Evolutionary conservation across 2,113 vertebrate species (phyloP).

Genomic region (Hiodon tergisus): DNA sequence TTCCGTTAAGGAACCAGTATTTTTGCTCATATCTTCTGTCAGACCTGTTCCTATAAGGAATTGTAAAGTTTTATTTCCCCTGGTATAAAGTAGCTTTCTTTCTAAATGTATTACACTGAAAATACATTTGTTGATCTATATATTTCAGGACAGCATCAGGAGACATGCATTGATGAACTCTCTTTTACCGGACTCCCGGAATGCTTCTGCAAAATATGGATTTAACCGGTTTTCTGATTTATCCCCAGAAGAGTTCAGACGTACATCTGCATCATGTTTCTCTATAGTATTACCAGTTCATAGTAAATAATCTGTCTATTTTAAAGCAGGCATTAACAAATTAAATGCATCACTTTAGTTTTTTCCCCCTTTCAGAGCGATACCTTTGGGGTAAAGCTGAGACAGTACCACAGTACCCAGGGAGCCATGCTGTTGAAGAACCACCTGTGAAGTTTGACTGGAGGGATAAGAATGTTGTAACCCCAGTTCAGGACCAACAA

Average conservation of each 20-base stretch:
- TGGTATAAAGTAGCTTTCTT: too few relatives aligned
- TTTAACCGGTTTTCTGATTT: slow-evolving; percentile 84
- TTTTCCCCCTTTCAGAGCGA: slow-evolving; percentile 55
- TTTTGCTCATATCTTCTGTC: too few relatives aligned
- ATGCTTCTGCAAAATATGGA: slow-evolving; percentile 70
- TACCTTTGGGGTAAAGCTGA: slow-evolving; percentile 69
- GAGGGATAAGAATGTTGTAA: slow-evolving; percentile 76
- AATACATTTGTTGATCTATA: not conserved
- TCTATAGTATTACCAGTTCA: not conserved
- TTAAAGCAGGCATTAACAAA: too few relatives aligned
- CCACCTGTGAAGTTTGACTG: slow-evolving; percentile 82
- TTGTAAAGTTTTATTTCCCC: too few relatives aligned
- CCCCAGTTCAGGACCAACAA: slow-evolving; percentile 76
- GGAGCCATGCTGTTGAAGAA: slow-evolving; percentile 33
- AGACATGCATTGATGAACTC: slow-evolving; percentile 72
- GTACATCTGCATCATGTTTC: slow-evolving; percentile 44
- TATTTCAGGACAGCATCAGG: slow-evolving; percentile 63
- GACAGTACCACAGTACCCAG: slow-evolving; percentile 54
- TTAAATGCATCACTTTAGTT: too few relatives aligned
- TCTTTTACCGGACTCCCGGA: slow-evolving; percentile 45
- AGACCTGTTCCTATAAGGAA: too few relatives aligned
- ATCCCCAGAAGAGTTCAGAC: slow-evolving; percentile 77
- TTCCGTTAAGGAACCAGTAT: not conserved
- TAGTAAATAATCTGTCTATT: too few relatives aligned
- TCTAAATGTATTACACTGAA: too few relatives aligned